These are phyloP conservation scores for Thymallus thymallus DNA, from an alignment of 2,113 vertebrate genomes.

Conservation along the genomic window DNA sequence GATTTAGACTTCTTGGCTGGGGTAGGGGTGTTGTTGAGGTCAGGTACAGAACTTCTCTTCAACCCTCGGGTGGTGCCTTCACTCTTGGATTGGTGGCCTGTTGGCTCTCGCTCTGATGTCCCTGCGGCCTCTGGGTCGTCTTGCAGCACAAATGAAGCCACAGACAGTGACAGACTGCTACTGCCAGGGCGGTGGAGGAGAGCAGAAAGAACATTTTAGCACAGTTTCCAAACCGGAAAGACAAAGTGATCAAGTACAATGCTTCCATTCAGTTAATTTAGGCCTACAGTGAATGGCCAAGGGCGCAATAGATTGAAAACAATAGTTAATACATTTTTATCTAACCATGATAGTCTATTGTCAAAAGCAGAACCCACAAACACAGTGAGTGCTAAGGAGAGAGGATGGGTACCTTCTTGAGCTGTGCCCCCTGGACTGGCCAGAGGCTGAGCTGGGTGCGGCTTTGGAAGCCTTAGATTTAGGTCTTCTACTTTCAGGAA, in stretches of 20 bases:
- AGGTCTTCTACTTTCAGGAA: constrained; percentile 98
- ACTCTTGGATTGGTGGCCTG: constrained; percentile 87
- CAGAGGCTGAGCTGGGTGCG: constrained; percentile 92
- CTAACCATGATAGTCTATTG: not conserved
- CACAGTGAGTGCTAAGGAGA: constrained; percentile 46
- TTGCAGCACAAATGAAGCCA: constrained; percentile 84
- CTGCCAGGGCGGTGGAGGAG: constrained; percentile 64
- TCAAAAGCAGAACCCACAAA: constrained; percentile 34
- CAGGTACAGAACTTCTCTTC: constrained; percentile 92
- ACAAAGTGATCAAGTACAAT: not conserved
- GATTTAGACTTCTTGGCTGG: constrained; percentile 94
- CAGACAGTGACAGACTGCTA: constrained; percentile 89
- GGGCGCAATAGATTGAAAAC: constrained; percentile 11
- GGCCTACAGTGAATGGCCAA: constrained; percentile 17
- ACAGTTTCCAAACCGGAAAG: not conserved
- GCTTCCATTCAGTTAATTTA: constrained; percentile 25
- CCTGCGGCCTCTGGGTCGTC: constrained; percentile 88
- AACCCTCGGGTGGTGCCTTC: constrained; percentile 88
- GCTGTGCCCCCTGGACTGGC: constrained; percentile 95
- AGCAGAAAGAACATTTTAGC: constrained; percentile 31
- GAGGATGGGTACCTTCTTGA: constrained; percentile 90
- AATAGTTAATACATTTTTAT: not conserved
- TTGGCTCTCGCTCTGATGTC: constrained; percentile 89
- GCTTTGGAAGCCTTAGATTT: constrained; percentile 99
- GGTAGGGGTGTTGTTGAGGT: constrained; percentile 89